phyloP scores from a whole-genome alignment of 1,140 invertebrate species.

The Drosophila ogumai region DNA sequence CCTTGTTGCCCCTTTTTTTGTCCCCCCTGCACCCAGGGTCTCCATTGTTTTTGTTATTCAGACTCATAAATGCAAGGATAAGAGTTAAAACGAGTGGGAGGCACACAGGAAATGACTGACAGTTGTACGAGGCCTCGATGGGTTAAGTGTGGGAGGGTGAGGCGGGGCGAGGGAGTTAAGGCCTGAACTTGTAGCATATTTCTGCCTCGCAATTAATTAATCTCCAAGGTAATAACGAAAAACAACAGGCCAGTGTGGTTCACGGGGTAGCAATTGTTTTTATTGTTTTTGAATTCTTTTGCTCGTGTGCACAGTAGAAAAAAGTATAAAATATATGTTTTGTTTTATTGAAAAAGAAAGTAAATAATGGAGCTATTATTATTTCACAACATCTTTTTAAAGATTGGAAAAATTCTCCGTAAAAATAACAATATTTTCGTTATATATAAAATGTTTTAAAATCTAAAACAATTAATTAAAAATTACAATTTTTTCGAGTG shows the following conservation, averaged over 20 bases:
- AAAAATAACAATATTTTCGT: not conserved
- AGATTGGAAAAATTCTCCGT: not conserved
- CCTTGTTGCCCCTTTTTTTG: slow-evolving; percentile 40
- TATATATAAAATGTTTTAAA: not conserved
- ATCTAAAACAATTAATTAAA: not conserved
- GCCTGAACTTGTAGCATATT: slow-evolving; percentile 73
- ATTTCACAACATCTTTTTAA: not conserved
- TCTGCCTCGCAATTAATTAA: slow-evolving; percentile 77
- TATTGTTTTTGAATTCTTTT: slow-evolving; percentile 57
- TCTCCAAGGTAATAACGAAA: slow-evolving; percentile 80
- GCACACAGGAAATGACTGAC: slow-evolving; percentile 70
- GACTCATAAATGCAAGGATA: slow-evolving; percentile 68
- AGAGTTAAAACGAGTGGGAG: slow-evolving; percentile 25
- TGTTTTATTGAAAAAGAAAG: not conserved
- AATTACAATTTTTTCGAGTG: slow-evolving; percentile 16
- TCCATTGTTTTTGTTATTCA: slow-evolving; percentile 36
- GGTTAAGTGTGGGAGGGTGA: not conserved
- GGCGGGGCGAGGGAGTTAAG: not conserved
- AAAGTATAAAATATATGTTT: not conserved
- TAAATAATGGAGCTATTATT: too few relatives aligned
- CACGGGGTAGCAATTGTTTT: slow-evolving; percentile 70
- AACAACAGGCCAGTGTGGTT: slow-evolving; percentile 33
- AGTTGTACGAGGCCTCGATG: slow-evolving; percentile 18
- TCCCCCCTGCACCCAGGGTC: not conserved
- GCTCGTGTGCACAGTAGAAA: slow-evolving; percentile 34